Evolutionary conservation across 2,888 invertebrate genomes (phyloP).

Genomic region (Petrolisthes manimaculis): DNA sequence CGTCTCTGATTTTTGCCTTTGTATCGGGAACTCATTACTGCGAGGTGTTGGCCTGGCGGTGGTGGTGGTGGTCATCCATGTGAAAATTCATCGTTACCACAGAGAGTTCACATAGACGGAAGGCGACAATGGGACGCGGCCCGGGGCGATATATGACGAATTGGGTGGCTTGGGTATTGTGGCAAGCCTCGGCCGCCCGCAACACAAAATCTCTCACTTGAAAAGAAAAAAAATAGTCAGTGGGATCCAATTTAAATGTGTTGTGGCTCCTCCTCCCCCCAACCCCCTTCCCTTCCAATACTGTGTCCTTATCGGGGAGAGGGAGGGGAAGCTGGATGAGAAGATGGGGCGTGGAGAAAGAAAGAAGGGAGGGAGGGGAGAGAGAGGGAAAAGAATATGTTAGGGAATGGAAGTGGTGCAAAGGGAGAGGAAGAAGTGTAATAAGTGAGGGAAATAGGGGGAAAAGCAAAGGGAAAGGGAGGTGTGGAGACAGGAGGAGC

Average conservation of each 20-base stretch:
- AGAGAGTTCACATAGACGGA: slow-evolving; percentile 38
- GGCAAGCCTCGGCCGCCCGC: slow-evolving; percentile 13
- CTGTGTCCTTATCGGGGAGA: slow-evolving; percentile 44
- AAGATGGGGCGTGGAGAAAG: neutral
- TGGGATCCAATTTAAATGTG: slow-evolving; percentile 48
- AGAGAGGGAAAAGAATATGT: neutral
- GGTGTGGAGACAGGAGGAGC: neutral
- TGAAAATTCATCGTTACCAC: slow-evolving; percentile 44
- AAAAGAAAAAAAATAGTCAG: slow-evolving; percentile 47
- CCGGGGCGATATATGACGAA: slow-evolving; percentile 53
- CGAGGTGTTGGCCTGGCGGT: neutral
- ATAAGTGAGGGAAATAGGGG: neutral
- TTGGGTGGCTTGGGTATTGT: slow-evolving; percentile 39
- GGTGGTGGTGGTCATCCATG: slow-evolving; percentile 39
- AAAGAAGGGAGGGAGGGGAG: neutral
- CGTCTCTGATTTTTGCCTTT: neutral
- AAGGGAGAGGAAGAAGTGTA: neutral
- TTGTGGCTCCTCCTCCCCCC: slow-evolving; percentile 25
- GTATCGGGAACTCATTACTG: neutral
- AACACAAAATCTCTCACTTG: slow-evolving; percentile 43
- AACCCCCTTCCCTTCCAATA: too few relatives aligned
- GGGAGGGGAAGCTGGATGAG: neutral
- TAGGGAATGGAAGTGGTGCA: neutral
- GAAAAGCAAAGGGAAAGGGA: neutral
- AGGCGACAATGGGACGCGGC: slow-evolving; percentile 35